These are phyloP conservation scores for Melanotaenia pygmaea DNA, from an alignment of 2,797 vertebrate species.

Conservation along the genomic window DNA sequence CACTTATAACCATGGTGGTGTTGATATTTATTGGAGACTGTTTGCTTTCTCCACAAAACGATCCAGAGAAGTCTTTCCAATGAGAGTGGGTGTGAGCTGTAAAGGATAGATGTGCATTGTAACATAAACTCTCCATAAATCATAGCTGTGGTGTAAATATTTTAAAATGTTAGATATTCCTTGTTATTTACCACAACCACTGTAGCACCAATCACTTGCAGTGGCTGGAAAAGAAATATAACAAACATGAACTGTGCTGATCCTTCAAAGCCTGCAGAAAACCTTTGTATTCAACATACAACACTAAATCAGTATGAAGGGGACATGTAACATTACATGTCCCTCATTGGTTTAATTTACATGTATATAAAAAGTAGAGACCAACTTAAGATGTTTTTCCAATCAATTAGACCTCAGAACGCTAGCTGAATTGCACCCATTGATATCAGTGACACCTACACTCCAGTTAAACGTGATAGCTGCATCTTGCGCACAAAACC, in stretches of 20 bases:
- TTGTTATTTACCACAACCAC: constrained; percentile 63
- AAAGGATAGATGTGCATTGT: background rate
- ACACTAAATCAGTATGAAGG: constrained; percentile 34
- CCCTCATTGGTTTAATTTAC: background rate
- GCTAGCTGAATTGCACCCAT: background rate
- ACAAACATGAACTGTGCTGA: background rate
- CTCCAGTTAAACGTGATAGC: background rate
- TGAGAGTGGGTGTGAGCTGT: constrained; percentile 39
- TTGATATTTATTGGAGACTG: constrained; percentile 80
- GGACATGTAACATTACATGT: constrained; percentile 10
- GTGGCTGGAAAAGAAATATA: constrained; percentile 40
- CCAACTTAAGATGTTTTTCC: background rate
- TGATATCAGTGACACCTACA: background rate
- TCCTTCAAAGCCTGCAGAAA: background rate
- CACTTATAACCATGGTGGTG: background rate
- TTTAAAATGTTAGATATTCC: background rate
- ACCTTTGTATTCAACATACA: constrained; percentile 48
- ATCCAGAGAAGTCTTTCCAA: constrained; percentile 37
- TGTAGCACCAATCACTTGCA: constrained; percentile 71
- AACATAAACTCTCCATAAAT: background rate
- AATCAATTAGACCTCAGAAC: background rate
- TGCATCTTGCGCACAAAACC: background rate
- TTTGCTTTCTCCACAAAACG: constrained; percentile 44
- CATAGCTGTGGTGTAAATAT: background rate
- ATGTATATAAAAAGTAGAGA: background rate